Percentiles rank a stretch among this genome's conserved stretches.
Evolutionary conservation across 2,888 invertebrate species (phyloP).

Genomic region (Drosophila yooni): DNA sequence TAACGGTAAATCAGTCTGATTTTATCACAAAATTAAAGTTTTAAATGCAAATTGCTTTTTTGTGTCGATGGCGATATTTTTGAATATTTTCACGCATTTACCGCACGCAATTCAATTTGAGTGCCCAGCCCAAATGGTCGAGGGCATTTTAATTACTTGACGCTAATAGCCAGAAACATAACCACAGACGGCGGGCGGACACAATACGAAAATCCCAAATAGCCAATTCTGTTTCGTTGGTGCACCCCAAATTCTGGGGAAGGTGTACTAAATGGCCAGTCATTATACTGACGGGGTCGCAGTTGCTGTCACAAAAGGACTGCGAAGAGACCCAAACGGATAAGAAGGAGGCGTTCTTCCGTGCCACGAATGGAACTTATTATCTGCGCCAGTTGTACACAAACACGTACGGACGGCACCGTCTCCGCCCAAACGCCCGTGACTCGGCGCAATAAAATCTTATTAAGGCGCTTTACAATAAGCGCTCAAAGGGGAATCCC

Average conservation of each 20-base stretch:
- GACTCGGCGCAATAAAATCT: conserved; percentile 80
- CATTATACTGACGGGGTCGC: conserved; percentile 40
- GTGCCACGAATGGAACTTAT: conserved; percentile 61
- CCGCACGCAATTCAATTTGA: conserved; percentile 40
- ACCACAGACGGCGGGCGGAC: conserved; percentile 32
- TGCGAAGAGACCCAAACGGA: conserved; percentile 16
- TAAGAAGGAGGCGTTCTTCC: conserved; percentile 24
- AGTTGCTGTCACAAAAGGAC: conserved; percentile 4
- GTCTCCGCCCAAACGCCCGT: conserved; percentile 50
- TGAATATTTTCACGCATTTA: conserved; percentile 28
- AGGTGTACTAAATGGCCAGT: conserved; percentile 48
- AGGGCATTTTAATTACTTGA: conserved; percentile 57
- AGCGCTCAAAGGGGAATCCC: conserved; percentile 56
- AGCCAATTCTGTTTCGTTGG: conserved; percentile 31
- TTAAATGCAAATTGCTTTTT: conserved; percentile 17
- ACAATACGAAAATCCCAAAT: conserved; percentile 39
- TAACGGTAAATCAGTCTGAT: neutral
- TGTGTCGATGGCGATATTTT: neutral
- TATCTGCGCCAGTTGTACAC: conserved; percentile 75
- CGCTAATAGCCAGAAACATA: conserved; percentile 57
- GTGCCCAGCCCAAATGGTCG: conserved; percentile 12
- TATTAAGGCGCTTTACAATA: conserved; percentile 77
- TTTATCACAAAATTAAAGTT: conserved; percentile 25
- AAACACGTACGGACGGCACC: conserved; percentile 64
- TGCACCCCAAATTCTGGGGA: conserved; percentile 22